Percentiles rank a stretch among this genome's conserved stretches.
These are phyloP conservation scores for Gyps fulvus DNA, from an alignment of 2,113 vertebrate genomes.

Conservation along the genomic window DNA sequence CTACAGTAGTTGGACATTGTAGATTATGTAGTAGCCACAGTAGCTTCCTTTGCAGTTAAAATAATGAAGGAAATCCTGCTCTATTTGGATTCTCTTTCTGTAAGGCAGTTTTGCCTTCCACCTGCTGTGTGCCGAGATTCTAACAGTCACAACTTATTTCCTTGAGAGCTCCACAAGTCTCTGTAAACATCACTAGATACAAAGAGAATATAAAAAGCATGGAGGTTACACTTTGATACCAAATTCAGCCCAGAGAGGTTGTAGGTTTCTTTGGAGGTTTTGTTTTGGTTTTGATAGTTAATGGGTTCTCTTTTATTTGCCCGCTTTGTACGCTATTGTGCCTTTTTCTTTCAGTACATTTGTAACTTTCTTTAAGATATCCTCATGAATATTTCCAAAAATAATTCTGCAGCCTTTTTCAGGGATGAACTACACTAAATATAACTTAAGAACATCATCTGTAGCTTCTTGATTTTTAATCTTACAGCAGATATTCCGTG, in stretches of 20 bases:
- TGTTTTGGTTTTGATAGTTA: background rate
- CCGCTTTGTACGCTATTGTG: rapidly evolving
- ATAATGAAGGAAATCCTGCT: slow-evolving; percentile 51
- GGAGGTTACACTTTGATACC: slow-evolving; percentile 48
- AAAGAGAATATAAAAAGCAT: slow-evolving; percentile 24
- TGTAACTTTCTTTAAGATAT: background rate
- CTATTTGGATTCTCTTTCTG: slow-evolving; percentile 30
- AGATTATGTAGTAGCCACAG: background rate
- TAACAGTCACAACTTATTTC: slow-evolving; percentile 25
- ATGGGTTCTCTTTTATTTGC: background rate
- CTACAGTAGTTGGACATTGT: background rate
- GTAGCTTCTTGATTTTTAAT: background rate
- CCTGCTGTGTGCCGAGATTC: slow-evolving; percentile 29
- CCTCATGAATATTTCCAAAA: background rate
- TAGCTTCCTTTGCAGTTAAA: slow-evolving; percentile 33
- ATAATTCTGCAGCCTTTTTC: background rate
- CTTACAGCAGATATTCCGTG: background rate
- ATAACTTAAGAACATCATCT: background rate
- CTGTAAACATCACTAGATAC: slow-evolving; percentile 51
- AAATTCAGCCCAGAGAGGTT: background rate
- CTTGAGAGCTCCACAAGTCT: slow-evolving; percentile 18
- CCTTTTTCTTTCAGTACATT: background rate
- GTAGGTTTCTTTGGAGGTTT: background rate
- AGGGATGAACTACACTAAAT: background rate
- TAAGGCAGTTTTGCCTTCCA: background rate